These are phyloP conservation scores for Drosophila pseudoananassae DNA, from an alignment of 1,140 invertebrate genomes.

Conservation along the genomic window DNA sequence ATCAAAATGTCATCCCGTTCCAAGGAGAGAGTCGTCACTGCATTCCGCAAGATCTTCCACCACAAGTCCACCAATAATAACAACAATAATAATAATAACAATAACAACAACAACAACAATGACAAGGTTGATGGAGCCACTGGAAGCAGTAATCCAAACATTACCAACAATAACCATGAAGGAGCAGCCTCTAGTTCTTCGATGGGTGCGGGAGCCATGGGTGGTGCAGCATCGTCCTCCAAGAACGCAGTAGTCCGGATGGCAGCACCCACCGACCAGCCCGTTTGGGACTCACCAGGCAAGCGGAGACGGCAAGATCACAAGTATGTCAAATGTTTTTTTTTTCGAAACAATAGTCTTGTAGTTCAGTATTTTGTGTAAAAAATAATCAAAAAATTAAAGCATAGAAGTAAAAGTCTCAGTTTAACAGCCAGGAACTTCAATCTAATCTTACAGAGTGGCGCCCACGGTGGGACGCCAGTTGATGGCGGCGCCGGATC, in stretches of 20 bases:
- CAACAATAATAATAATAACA: conserved; percentile 58
- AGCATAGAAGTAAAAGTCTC: background rate
- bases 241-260: conserved; percentile 65
- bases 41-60: conserved; percentile 90
- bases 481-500: conserved; percentile 79
- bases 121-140: conserved; percentile 85
- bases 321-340: conserved; percentile 45
- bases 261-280: conserved; percentile 54
- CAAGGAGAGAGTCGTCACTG: conserved; percentile 90
- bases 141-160: conserved; percentile 36
- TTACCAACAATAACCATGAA: conserved; percentile 60
- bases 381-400: background rate
- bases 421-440: background rate
- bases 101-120: conserved; percentile 85
- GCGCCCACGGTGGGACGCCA: conserved; percentile 46
- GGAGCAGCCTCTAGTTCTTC: conserved; percentile 24
- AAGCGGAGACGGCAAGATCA: conserved; percentile 76
- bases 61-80: conserved; percentile 86
- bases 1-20: conserved; percentile 89
- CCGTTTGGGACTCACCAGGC: conserved; percentile 71
- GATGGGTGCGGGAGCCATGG: conserved; percentile 12
- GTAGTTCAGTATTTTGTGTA: background rate
- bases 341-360: too few species aligned
- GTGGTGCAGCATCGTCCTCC: conserved; percentile 12
- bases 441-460: conserved; percentile 39